Conservation (phyloP, 2,113 vertebrate species). For the Vicugna pacos region DNA sequence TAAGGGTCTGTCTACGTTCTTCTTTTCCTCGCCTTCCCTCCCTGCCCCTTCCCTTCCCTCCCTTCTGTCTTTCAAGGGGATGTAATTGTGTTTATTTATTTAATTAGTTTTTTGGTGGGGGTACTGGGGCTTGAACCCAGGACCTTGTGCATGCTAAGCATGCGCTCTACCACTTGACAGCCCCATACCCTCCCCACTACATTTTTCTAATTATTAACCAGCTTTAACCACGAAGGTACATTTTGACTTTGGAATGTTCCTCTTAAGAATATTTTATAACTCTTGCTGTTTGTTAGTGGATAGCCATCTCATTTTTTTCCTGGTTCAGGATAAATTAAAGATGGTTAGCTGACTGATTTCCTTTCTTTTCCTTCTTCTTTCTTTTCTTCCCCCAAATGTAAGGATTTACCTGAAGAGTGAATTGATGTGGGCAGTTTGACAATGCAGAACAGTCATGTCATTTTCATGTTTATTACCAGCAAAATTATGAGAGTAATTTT, state of each 20-base stretch:
- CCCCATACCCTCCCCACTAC: no score
- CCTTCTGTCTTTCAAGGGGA: no score
- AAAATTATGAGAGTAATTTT: not conserved
- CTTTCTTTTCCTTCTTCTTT: not conserved
- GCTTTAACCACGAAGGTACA: not conserved
- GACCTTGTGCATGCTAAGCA: no score
- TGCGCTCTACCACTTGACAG: no score
- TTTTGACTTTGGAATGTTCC: not conserved
- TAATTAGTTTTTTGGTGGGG: no score
- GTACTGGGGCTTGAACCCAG: no score
- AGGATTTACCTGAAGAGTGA: not conserved
- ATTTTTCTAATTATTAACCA: not conserved
- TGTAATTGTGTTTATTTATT: no score
- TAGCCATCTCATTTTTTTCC: not conserved
- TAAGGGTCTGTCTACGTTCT: not conserved
- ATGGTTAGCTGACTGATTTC: not conserved
- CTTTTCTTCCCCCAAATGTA: not conserved
- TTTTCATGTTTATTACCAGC: not conserved
- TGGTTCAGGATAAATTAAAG: not conserved
- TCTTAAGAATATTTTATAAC: not conserved
- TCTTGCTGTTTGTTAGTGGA: not conserved
- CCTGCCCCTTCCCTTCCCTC: no score
- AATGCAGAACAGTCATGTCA: not conserved
- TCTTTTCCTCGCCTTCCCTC: no score
- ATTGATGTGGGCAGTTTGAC: not conserved